Percentiles rank a stretch among this genome's conserved stretches.
phyloP scores from a whole-genome alignment of 2,113 vertebrate species.

The Brachyistius frenatus region DNA sequence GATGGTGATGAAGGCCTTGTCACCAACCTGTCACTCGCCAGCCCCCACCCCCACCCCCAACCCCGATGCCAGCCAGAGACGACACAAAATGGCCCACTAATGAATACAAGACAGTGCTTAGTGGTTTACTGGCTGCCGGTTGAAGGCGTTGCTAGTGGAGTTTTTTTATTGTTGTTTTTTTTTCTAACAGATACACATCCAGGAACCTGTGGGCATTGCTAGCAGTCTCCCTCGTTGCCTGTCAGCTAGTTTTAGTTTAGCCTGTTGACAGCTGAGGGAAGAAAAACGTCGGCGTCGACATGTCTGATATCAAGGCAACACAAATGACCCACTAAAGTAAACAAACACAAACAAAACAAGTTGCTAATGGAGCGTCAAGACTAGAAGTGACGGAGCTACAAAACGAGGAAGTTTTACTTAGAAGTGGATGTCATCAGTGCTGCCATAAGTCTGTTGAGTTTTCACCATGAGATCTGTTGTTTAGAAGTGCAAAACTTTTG shows the following conservation, averaged over 20 bases:
- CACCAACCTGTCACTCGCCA: conserved; percentile 60
- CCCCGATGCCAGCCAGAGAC: conserved; percentile 34
- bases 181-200: background rate
- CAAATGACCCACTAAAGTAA: conserved; percentile 60
- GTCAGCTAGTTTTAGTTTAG: conserved; percentile 24
- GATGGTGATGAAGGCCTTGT: conserved; percentile 68
- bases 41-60: background rate
- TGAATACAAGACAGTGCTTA: conserved; percentile 56
- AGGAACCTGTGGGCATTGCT: conserved; percentile 26
- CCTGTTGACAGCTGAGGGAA: conserved; percentile 42
- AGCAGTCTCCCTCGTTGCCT: conserved; percentile 23
- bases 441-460: too few species aligned
- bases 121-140: conserved; percentile 44
- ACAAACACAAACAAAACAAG: conserved; percentile 34
- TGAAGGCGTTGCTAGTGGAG: background rate
- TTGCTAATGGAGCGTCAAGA: conserved; percentile 14
- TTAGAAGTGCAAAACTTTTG: conserved; percentile 27
- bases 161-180: background rate
- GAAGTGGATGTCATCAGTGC: background rate
- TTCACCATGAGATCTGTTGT: background rate
- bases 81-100: conserved; percentile 50
- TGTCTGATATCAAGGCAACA: conserved; percentile 35
- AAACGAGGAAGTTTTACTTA: background rate
- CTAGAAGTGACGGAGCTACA: conserved; percentile 8
- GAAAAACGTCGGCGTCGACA: background rate